phyloP scores from a whole-genome alignment of 2,113 vertebrate species.

The Miniopterus natalensis region DNA sequence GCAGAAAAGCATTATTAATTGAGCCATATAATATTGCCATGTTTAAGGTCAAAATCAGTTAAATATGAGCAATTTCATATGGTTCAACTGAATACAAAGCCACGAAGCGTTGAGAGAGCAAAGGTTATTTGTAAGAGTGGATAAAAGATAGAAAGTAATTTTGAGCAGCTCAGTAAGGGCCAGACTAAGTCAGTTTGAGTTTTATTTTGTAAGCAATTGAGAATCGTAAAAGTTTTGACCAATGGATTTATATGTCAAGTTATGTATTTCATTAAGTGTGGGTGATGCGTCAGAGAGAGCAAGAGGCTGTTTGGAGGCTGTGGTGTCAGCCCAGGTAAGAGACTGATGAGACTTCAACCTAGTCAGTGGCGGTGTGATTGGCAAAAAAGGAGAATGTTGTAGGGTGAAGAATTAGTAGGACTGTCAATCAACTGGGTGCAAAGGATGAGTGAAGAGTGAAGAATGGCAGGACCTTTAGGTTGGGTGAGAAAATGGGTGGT shows the following conservation, averaged over 20 bases:
- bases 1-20: conserved; percentile 23
- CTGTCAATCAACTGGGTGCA: neutral
- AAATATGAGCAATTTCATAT: conserved; percentile 41
- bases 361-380: neutral
- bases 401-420: neutral
- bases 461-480: neutral
- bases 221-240: conserved; percentile 48
- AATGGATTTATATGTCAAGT: neutral
- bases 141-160: conserved; percentile 47
- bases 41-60: conserved; percentile 14
- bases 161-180: conserved; percentile 28
- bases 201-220: conserved; percentile 54
- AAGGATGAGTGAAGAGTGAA: neutral
- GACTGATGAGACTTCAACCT: conserved; percentile 15
- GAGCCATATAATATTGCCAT: neutral
- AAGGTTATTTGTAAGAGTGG: neutral
- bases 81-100: conserved; percentile 16
- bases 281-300: neutral
- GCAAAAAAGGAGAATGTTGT: neutral
- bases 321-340: conserved; percentile 3
- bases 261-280: neutral
- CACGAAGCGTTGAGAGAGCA: conserved; percentile 9
- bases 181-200: neutral
- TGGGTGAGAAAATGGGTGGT: neutral
- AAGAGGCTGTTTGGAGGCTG: neutral